A percentile compares a stretch with the other conserved stretches of the same genome.
Evolutionary conservation across 1,140 invertebrate species (phyloP).

Genomic region (Scaptomyza pallida): DNA sequence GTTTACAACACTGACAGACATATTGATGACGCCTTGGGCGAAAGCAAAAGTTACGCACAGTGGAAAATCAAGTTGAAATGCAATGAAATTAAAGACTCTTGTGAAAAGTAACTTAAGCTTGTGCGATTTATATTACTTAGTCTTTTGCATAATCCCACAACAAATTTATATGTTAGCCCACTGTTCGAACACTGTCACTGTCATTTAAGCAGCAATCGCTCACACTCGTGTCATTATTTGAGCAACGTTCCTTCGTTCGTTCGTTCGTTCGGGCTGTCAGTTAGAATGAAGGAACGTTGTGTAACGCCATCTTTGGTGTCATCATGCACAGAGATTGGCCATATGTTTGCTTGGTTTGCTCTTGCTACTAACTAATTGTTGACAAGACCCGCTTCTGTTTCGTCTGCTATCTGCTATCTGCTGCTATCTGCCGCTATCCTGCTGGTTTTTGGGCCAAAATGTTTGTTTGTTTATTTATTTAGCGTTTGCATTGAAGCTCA

Average conservation of each 20-base stretch:
- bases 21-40: neutral
- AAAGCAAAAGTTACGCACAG: neutral
- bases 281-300: slow-evolving; percentile 19
- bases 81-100: too few relatives aligned
- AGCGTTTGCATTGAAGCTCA: slow-evolving; percentile 37
- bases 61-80: neutral
- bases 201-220: slow-evolving; percentile 22
- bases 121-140: neutral
- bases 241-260: neutral
- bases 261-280: neutral
- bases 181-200: slow-evolving; percentile 10
- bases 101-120: too few relatives aligned
- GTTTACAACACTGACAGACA: neutral
- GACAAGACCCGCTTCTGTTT: slow-evolving; percentile 5
- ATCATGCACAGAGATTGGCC: slow-evolving; percentile 12
- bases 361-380: slow-evolving; percentile 42
- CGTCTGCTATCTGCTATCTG: too few relatives aligned
- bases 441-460: neutral
- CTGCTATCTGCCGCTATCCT: slow-evolving; percentile 25
- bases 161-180: neutral
- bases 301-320: neutral
- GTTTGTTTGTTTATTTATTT: slow-evolving; percentile 50
- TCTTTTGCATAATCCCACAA: neutral
- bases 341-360: slow-evolving; percentile 10
- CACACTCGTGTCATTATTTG: slow-evolving; percentile 4